These are phyloP conservation scores for Patiria miniata DNA, from an alignment of 35 echinoderm and acorn worm genomes.

Conservation along the genomic window DNA sequence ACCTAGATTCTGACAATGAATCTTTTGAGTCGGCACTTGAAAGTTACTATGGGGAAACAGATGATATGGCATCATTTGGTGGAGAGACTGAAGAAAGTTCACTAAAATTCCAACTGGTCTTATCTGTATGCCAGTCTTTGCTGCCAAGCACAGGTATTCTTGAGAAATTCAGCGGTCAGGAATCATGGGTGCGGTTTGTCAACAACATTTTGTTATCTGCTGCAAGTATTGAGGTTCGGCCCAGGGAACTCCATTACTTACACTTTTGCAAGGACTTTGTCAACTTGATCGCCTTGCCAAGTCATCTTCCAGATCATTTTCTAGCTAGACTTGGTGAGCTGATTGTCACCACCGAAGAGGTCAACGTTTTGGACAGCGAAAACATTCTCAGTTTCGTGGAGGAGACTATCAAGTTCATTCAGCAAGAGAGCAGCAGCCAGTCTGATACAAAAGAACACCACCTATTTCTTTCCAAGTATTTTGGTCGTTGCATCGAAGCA, in stretches of 20 bases:
- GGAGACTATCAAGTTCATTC: background rate
- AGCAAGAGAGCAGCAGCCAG: background rate
- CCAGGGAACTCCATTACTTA: conserved; percentile 15
- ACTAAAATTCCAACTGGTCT: conserved; percentile 8
- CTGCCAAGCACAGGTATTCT: conserved; percentile 25
- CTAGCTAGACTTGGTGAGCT: conserved; percentile 15
- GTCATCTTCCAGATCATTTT: background rate
- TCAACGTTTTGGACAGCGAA: conserved; percentile 19
- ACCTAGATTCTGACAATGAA: background rate
- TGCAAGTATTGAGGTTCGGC: conserved; percentile 8
- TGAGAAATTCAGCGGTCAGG: background rate
- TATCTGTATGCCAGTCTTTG: conserved; percentile 23
- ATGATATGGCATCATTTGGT: background rate
- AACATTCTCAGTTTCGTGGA: background rate
- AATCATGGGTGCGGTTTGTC: conserved; percentile 7
- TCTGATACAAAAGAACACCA: background rate
- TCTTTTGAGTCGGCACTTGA: background rate
- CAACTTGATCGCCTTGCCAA: background rate
- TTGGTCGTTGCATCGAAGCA: conserved; percentile 38
- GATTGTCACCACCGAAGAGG: background rate
- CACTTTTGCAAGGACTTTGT: conserved; percentile 49
- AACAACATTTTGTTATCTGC: conserved; percentile 28
- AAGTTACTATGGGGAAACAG: background rate
- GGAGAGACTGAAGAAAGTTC: background rate
- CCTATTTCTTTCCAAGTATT: conserved; percentile 28